A percentile compares a stretch with the other conserved stretches of the same genome.
Evolutionary conservation across 2,888 invertebrate species (phyloP).

Genomic region (Notocelia uddmanniana): DNA sequence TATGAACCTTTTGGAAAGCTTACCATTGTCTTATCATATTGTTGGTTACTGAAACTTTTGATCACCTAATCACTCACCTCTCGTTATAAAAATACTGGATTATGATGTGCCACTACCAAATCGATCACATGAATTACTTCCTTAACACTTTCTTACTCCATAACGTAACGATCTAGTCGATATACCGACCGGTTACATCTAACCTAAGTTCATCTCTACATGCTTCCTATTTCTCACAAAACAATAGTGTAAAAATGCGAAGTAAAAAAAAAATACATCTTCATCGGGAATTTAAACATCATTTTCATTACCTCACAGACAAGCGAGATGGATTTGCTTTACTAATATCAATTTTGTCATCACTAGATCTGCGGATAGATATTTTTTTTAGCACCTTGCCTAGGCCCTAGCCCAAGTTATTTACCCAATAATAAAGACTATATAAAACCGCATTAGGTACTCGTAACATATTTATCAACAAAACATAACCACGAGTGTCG

Average conservation of each 20-base stretch:
- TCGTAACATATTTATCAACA: no score
- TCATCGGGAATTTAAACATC: neutral
- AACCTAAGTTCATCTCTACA: neutral
- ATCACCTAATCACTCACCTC: neutral
- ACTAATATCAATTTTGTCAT: neutral
- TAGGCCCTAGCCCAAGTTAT: no score
- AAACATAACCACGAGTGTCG: no score
- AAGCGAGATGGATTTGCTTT: no score
- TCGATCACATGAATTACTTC: neutral
- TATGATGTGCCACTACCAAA: neutral
- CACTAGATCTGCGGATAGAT: neutral
- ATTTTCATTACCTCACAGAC: no score
- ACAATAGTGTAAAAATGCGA: neutral
- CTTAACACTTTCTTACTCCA: slow-evolving; percentile 8
- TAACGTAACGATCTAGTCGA: slow-evolving; percentile 3
- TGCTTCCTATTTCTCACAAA: slow-evolving; percentile 3
- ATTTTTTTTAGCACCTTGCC: no score
- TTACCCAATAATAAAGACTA: no score
- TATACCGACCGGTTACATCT: neutral
- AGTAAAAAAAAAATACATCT: neutral
- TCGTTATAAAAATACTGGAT: neutral
- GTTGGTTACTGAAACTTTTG: neutral
- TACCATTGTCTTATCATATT: no score
- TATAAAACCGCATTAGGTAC: no score
- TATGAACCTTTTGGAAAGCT: no score